phyloP scores from a whole-genome alignment of 2,113 vertebrate species.

The Holacanthus passer region DNA sequence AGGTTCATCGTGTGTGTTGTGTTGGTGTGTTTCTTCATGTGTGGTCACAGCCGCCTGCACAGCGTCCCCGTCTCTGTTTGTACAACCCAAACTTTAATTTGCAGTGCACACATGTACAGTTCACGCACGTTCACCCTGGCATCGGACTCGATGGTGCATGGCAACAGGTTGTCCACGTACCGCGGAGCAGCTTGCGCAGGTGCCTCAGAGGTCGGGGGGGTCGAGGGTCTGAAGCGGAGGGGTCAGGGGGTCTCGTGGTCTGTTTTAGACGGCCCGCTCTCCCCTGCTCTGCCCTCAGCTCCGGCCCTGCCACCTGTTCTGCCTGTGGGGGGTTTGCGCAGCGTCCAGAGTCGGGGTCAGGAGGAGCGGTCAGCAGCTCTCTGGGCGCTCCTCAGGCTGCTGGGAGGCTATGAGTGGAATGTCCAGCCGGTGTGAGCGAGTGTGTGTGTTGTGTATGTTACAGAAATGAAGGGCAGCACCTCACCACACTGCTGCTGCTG shows the following conservation, averaged over 20 bases:
- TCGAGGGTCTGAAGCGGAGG: constrained; percentile 43
- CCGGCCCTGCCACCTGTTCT: constrained; percentile 55
- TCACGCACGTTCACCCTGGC: neutral
- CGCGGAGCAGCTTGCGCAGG: constrained; percentile 59
- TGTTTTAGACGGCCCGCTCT: constrained; percentile 27
- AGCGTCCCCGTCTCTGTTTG: neutral
- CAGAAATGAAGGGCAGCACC: neutral
- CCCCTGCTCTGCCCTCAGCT: neutral
- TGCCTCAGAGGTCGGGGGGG: constrained; percentile 50
- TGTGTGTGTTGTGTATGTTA: constrained; percentile 13
- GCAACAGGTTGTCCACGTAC: constrained; percentile 52
- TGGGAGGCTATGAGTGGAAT: constrained; percentile 35
- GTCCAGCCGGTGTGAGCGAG: neutral
- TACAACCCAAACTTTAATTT: neutral
- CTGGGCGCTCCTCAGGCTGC: constrained; percentile 16
- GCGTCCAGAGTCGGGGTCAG: constrained; percentile 7
- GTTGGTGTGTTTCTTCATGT: neutral
- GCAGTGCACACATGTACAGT: neutral
- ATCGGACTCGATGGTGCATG: neutral
- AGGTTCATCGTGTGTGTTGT: neutral
- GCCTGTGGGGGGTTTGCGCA: constrained; percentile 46
- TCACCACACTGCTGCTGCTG: neutral
- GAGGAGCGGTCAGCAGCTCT: constrained; percentile 34
- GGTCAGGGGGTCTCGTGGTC: constrained; percentile 44
- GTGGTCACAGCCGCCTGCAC: too few relatives aligned